phyloP scores from a whole-genome alignment of 1,140 invertebrate species.

The Achatina immaculata region DNA sequence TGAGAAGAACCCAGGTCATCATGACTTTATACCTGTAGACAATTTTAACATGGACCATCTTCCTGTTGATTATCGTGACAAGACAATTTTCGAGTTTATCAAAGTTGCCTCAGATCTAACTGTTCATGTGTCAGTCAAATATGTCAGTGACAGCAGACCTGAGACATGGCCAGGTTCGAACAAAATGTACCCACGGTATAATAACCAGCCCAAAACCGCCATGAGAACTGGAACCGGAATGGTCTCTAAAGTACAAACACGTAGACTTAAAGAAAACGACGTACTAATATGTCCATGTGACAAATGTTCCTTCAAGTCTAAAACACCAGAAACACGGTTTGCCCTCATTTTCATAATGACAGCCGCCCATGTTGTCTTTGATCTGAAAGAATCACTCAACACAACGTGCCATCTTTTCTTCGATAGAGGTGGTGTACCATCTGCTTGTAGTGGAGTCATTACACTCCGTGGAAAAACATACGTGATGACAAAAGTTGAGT shows the following conservation, averaged over 20 bases:
- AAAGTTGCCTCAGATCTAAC: neutral
- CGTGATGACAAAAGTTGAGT: neutral
- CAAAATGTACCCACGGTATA: neutral
- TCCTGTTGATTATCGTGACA: neutral
- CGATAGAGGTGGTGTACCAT: neutral
- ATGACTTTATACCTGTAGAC: neutral
- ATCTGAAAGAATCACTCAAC: neutral
- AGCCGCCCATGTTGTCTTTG: neutral
- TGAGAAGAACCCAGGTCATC: neutral
- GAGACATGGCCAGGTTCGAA: neutral
- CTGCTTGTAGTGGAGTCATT: neutral
- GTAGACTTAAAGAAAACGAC: neutral
- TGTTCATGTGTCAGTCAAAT: neutral
- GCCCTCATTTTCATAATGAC: neutral
- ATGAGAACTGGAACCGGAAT: neutral
- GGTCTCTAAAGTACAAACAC: neutral
- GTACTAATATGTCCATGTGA: neutral
- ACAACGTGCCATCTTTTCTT: neutral
- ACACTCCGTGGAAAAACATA: neutral
- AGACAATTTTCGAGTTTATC: neutral
- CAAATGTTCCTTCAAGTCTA: neutral
- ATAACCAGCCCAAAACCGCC: neutral
- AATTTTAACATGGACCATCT: neutral
- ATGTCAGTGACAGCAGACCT: neutral
- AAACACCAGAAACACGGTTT: neutral